Percentiles rank a stretch among this genome's conserved stretches.
Conservation (phyloP, 2,888 invertebrate species). For the Crematogaster levior region DNA sequence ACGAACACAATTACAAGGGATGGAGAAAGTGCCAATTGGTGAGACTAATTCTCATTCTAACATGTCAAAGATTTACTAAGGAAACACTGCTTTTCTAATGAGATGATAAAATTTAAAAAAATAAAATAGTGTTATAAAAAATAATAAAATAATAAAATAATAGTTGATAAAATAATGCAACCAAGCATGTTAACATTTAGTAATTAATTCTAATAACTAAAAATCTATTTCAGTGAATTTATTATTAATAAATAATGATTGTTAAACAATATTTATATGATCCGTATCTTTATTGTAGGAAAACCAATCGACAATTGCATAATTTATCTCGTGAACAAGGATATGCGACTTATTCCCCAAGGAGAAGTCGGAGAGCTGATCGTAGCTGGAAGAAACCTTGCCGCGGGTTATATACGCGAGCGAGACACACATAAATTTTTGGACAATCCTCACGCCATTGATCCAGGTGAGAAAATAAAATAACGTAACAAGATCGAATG, state of each 20-base stretch:
- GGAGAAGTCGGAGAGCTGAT: constrained; percentile 94
- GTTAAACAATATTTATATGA: neutral
- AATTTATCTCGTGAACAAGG: constrained; percentile 92
- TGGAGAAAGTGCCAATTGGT: constrained; percentile 94
- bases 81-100: neutral
- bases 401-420: constrained; percentile 92
- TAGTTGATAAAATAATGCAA: neutral
- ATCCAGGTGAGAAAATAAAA: constrained; percentile 86
- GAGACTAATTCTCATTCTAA: constrained; percentile 52
- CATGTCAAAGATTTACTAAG: neutral
- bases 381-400: constrained; percentile 93
- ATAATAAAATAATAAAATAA: neutral
- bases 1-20: constrained; percentile 87
- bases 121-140: neutral
- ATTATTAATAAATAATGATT: neutral
- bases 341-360: constrained; percentile 90
- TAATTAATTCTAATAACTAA: neutral
- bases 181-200: neutral
- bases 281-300: constrained; percentile 86
- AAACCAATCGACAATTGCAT: constrained; percentile 92
- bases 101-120: neutral
- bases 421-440: constrained; percentile 91
- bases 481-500: constrained; percentile 2
- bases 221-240: neutral
- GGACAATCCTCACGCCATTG: constrained; percentile 90